Evolutionary conservation across 2,797 vertebrate species (phyloP), one percentile per base, ranked within the genome.

Genomic region (Lycodopsis pacificus): DNA sequence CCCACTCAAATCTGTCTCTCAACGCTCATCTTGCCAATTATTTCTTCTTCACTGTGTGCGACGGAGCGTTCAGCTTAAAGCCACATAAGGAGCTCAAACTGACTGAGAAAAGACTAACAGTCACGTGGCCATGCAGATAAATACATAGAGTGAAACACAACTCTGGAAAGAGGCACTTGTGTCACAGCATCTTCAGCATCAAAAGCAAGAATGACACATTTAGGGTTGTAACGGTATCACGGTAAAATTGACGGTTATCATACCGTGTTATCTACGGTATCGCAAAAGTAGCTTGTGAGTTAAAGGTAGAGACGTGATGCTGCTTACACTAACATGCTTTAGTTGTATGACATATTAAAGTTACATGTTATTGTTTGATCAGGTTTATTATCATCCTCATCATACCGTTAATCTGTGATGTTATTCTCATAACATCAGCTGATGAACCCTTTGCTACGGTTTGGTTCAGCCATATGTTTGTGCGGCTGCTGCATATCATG

Each of bases 391-490:
- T 20, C 8, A 20, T 49, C 20, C 46, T 20, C 17, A 20, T 20
- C 15, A 27, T 14, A 40, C 38, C 42, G 5, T 44, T 17, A 44
- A 44, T 44, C 42, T 14, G 48, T 49, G 19, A 20, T 49, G 9
- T 49, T 49, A n/a, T 49, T n/a, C 19, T n/a, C 14, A 10, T n/a
- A 63, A 63, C 25, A 27, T 63, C 27, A 69, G 27, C 72, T 68
- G 59, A 63, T 59, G 19, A 65, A 30, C 30, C 14, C 20, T 44
- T 7, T 40, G 25, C 46, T 13, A 46, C 14, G 1, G 34, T 51
- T 51, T 49, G 75, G 66, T 70, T 80, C 53, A 1, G 30, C 70
- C 73, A 77, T 77, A 82, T 82, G 71, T 81, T 77, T 73, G 71
- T 46, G 51, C 4, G 12, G 22, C 59, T n/a, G 57, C 61, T 66